phyloP scores from a whole-genome alignment of 2,113 vertebrate genomes.

The Apteryx mantelli region DNA sequence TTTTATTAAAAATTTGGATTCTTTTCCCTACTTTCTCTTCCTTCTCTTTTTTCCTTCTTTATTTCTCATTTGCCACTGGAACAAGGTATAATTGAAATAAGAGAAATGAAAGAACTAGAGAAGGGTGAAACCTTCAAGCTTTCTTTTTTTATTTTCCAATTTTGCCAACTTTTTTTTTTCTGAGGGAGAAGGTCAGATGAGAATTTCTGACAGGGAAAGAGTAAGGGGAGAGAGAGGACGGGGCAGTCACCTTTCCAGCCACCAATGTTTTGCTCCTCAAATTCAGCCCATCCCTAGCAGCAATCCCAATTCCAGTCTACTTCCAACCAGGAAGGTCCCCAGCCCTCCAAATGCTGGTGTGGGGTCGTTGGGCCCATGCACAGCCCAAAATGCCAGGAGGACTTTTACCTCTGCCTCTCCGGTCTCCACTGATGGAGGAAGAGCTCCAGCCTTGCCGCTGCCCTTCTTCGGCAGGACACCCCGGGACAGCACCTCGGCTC shows the following conservation, averaged over 20 bases:
- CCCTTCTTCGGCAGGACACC: neutral
- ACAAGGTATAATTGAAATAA: neutral
- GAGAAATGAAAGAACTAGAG: neutral
- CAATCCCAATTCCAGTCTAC: neutral
- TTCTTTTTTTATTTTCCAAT: neutral
- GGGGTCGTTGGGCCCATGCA: neutral
- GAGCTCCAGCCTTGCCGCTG: neutral
- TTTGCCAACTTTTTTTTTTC: neutral
- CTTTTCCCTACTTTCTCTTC: neutral
- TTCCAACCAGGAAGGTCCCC: neutral
- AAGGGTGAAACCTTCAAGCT: neutral
- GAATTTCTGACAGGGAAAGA: neutral
- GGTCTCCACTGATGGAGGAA: neutral
- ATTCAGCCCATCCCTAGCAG: neutral
- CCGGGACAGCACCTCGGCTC: fast-evolving
- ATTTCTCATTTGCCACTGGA: neutral
- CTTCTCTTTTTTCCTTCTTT: neutral
- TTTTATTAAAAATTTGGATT: neutral
- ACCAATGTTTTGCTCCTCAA: neutral
- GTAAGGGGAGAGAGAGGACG: neutral
- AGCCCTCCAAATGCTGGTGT: neutral
- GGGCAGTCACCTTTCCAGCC: neutral
- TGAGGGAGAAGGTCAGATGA: neutral
- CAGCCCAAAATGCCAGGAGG: neutral
- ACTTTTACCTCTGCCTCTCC: neutral